A percentile compares a stretch with the other conserved stretches of the same genome.
Conservation (phyloP, 2,888 invertebrate genomes). For the Chymomyza amoena region DNA sequence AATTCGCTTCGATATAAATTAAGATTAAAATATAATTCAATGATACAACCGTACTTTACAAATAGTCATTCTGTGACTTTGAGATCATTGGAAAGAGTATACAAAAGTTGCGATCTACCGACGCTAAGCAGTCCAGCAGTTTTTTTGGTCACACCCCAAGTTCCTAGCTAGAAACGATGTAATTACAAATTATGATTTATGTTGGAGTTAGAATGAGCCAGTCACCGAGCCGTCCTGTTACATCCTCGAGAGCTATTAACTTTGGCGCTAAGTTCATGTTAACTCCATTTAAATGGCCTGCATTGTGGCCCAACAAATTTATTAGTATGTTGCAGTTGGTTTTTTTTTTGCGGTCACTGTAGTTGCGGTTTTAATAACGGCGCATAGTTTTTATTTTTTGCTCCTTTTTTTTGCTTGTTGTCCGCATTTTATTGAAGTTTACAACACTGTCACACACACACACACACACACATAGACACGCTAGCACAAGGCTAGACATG, state of each 20-base stretch:
- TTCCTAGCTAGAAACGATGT: conserved; percentile 41
- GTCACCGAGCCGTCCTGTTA: conserved; percentile 2
- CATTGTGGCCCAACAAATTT: conserved; percentile 31
- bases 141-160: conserved; percentile 1
- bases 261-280: conserved; percentile 13
- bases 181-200: conserved; percentile 57
- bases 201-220: conserved; percentile 27
- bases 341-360: conserved; percentile 11
- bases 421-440: conserved; percentile 22
- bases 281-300: conserved; percentile 25
- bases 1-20: too few species aligned
- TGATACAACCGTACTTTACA: too few species aligned
- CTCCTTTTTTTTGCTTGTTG: conserved; percentile 20
- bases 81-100: too few species aligned
- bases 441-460: not conserved
- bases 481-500: conserved; percentile 40
- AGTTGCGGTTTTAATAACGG: conserved; percentile 16
- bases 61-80: too few species aligned
- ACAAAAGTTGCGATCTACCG: too few species aligned
- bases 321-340: conserved; percentile 20
- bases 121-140: too few species aligned
- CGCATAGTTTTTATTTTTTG: not conserved
- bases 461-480: conserved; percentile 2
- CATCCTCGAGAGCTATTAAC: conserved; percentile 26
- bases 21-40: too few species aligned